phyloP scores from a whole-genome alignment of 2,113 vertebrate species.

The Entomyzon cyanotis region DNA sequence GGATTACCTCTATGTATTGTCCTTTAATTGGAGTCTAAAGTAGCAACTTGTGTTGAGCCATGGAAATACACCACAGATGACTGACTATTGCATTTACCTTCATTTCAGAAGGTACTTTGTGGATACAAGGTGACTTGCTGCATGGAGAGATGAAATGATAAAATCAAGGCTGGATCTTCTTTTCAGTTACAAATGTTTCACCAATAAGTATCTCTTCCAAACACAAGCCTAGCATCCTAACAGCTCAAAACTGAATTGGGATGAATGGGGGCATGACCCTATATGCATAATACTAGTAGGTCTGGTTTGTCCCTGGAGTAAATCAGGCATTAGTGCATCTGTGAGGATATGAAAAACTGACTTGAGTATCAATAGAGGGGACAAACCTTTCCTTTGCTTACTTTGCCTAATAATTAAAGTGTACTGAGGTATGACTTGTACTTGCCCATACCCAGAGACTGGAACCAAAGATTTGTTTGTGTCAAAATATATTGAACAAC shows the following conservation, averaged over 20 bases:
- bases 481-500: neutral
- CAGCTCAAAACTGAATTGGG: neutral
- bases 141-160: neutral
- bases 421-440: neutral
- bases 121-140: neutral
- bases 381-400: neutral
- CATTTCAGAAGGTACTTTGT: neutral
- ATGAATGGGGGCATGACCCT: neutral
- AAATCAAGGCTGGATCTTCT: neutral
- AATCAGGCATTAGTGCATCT: neutral
- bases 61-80: neutral
- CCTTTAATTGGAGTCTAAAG: neutral
- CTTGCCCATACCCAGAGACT: neutral
- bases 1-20: neutral
- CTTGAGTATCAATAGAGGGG: neutral
- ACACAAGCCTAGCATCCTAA: neutral
- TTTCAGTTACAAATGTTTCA: neutral
- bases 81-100: neutral
- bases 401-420: neutral
- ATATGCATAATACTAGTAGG: accelerated
- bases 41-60: neutral
- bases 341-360: neutral
- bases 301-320: neutral
- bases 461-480: neutral
- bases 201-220: neutral